Evolutionary conservation across 2,113 vertebrate genomes (phyloP).

Genomic region (Gobius niger): DNA sequence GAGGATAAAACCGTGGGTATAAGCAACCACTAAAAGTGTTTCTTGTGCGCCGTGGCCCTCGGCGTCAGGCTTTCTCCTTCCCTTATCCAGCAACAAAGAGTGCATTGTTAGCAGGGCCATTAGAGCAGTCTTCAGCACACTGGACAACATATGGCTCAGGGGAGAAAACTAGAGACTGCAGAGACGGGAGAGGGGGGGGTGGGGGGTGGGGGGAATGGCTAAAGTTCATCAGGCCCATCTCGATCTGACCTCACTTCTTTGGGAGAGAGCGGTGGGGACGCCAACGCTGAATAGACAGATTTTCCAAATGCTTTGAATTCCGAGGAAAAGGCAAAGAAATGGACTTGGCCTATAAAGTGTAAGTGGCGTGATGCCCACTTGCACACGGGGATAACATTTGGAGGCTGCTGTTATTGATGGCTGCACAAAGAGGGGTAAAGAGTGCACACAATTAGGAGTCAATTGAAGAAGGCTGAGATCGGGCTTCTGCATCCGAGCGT

Average conservation of each 20-base stretch:
- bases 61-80: conserved; percentile 86
- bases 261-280: conserved; percentile 81
- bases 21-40: conserved; percentile 83
- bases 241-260: conserved; percentile 85
- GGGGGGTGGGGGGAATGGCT: conserved; percentile 39
- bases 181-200: conserved; percentile 41
- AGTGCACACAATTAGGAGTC: conserved; percentile 89
- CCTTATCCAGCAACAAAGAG: conserved; percentile 94
- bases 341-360: conserved; percentile 90
- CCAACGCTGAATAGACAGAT: conserved; percentile 91
- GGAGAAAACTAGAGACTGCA: conserved; percentile 91
- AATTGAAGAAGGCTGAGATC: conserved; percentile 85
- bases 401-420: conserved; percentile 82
- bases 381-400: conserved; percentile 84
- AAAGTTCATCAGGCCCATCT: conserved; percentile 91
- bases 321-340: conserved; percentile 85
- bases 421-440: conserved; percentile 79
- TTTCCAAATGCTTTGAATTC: conserved; percentile 99
- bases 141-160: conserved; percentile 83
- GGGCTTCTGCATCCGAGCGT: conserved; percentile 77
- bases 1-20: conserved; percentile 68
- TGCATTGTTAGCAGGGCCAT: conserved; percentile 93
- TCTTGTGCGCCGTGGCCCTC: conserved; percentile 77
- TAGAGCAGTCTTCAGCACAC: conserved; percentile 84
- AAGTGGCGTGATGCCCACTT: conserved; percentile 85